Evolutionary conservation across 1,140 invertebrate genomes (phyloP).

Genomic region (Drosophila equinoxialis): DNA sequence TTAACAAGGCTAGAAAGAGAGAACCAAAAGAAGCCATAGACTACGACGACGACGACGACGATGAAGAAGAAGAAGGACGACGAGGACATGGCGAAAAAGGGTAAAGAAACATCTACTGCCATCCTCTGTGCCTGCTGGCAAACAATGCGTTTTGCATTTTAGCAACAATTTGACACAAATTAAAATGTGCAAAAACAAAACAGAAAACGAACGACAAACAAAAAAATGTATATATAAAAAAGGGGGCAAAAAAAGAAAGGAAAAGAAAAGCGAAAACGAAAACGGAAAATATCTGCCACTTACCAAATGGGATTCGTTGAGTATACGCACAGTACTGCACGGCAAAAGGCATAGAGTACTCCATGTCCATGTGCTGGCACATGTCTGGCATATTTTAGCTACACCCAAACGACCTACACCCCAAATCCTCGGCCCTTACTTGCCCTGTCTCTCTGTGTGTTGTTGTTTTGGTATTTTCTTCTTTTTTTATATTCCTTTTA

Average conservation of each 20-base stretch:
- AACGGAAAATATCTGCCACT: slow-evolving; percentile 29
- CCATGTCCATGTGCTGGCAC: slow-evolving; percentile 43
- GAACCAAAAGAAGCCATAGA: slow-evolving; percentile 22
- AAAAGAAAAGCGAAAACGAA: background rate
- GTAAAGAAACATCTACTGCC: slow-evolving; percentile 36
- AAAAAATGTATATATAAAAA: background rate
- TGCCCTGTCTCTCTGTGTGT: slow-evolving; percentile 47
- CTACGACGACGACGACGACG: slow-evolving; percentile 35
- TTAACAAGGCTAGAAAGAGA: slow-evolving; percentile 65
- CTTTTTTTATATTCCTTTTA: slow-evolving; percentile 35
- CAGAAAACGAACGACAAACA: slow-evolving; percentile 1
- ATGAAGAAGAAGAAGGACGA: slow-evolving; percentile 29
- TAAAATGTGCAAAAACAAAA: slow-evolving; percentile 64
- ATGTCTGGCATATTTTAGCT: slow-evolving; percentile 71
- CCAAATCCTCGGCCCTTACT: background rate
- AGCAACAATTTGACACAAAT: slow-evolving; percentile 81
- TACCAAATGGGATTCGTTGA: slow-evolving; percentile 28
- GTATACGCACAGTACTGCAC: slow-evolving; percentile 33
- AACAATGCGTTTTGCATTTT: slow-evolving; percentile 80
- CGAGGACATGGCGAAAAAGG: slow-evolving; percentile 44
- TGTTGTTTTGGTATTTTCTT: slow-evolving; percentile 61
- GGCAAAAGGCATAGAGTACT: slow-evolving; percentile 22
- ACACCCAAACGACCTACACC: slow-evolving; percentile 6
- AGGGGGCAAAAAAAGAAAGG: background rate
- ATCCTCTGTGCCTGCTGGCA: slow-evolving; percentile 34